Evolutionary conservation across 35 echinoderm and acorn worm species (phyloP), one percentile per base, ranked within the genome.

Genomic region (Patiria miniata): DNA sequence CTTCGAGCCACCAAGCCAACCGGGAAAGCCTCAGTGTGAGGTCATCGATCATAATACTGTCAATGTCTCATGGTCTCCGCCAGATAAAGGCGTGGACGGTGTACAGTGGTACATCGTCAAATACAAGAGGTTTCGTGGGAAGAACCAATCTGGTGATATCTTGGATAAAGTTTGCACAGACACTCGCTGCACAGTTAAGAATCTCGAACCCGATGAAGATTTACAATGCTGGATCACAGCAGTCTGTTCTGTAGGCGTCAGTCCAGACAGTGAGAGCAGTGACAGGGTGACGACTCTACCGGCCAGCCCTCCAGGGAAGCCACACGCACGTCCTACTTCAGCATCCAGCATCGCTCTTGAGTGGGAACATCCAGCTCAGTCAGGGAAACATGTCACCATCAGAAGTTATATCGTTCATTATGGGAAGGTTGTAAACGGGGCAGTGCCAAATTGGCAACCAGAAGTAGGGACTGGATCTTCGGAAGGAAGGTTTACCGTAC

Each of bases 1-100:
- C 65, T 73, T 73, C 8, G 26, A 73, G 34, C 65, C 65, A 73
- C 65, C 65, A 36, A 73, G 65, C 29, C 19, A 73, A 23, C 65
- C 65, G 21, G 14, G 14, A 34, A 36, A 73, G 29, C 65, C 65
- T 0, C 65, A 36, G 8, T 73, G 65, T 30, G 26, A 22, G 2
- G 65, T 73, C 65, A 0, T 73, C n/a, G 65, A 73, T 36, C 65
- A 73, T 14, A 7, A 73, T 34, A 32, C 65, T 2, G 26, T 73
- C 7, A 73, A 36, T 73, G 26, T 73, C 26, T 32, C 65, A 30
- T 73, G 65, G 65, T 32, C 29, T 73, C 23, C 26, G 34, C 65
- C 65, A 1, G 14, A 73, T 18, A 14, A 36, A 26, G 65, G 65
- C 8, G 34, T 22, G 65, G 2, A 26, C 1, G 14, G 34, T 23